Conservation (phyloP, 2,888 invertebrate genomes). For the Clostera curtula region DNA sequence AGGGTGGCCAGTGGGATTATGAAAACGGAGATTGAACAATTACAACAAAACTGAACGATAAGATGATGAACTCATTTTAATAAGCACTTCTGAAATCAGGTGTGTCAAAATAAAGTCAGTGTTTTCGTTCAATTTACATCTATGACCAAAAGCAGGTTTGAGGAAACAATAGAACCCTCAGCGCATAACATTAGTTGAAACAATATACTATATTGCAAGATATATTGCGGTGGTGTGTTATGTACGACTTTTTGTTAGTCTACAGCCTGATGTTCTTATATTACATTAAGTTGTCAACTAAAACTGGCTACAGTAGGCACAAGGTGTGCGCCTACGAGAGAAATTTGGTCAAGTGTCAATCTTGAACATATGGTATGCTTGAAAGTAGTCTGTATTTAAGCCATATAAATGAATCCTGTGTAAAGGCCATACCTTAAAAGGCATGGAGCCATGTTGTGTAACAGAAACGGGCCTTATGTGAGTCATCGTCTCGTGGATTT, state of each 20-base stretch:
- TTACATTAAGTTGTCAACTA: too few species aligned
- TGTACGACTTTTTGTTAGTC: slow-evolving; percentile 13
- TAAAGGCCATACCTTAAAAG: slow-evolving; percentile 67
- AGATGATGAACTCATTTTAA: too few species aligned
- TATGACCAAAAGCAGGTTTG: too few species aligned
- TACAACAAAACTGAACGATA: too few species aligned
- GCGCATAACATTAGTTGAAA: slow-evolving; percentile 10
- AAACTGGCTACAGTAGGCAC: too few species aligned
- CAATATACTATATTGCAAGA: slow-evolving; percentile 20
- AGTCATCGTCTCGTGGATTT: slow-evolving; percentile 58
- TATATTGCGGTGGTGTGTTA: slow-evolving; percentile 21
- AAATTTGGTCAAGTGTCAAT: slow-evolving; percentile 64
- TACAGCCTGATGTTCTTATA: too few species aligned
- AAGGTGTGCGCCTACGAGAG: slow-evolving; percentile 28
- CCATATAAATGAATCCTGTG: slow-evolving; percentile 63
- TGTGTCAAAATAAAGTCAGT: too few species aligned
- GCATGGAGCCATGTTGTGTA: slow-evolving; percentile 54
- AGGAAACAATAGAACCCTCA: too few species aligned
- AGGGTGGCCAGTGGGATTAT: too few species aligned
- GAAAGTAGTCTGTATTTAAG: slow-evolving; percentile 65
- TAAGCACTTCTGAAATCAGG: too few species aligned
- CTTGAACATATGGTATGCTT: slow-evolving; percentile 65
- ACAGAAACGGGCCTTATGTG: slow-evolving; percentile 53
- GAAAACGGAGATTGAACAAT: too few species aligned
- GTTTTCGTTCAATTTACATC: too few species aligned